Base-by-base conservation (phyloP, 1,140 invertebrate genomes). In the Cyphomyrmex costatus region DNA sequence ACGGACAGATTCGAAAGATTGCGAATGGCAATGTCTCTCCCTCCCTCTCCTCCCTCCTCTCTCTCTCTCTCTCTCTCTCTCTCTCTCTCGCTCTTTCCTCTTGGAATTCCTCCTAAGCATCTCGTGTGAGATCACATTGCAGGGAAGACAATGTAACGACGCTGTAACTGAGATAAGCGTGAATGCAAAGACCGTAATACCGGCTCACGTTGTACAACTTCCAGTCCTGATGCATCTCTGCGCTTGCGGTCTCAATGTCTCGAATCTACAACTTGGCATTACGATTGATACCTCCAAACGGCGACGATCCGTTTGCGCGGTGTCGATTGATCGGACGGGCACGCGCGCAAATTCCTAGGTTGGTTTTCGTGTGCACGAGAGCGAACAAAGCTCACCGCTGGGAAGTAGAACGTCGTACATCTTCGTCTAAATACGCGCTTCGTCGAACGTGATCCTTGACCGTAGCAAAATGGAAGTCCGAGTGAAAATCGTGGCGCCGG, bases 391-490 rank as follows among this genome's bases (percentile, higher is more conserved):
- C 30, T 58, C 53, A 33, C 36, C 46, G 24, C 24, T 8, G 63
- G 30, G 4, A 74, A 49, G 68, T 60, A 27, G 56, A 60, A 61
- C 42, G 79, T 61, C 65, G 71, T 89, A 88, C 77, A 68, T 89
- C 77, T 83, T 83, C 68, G 79, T 83, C 79, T 61, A 79, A 84
- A 90, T 74, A 87, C 74, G 60, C 83, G 61, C 46, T 63, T 74
- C 27, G 58, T 30, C n/a, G 33, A 80, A 80, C 76, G 84, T 85
- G 74, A 80, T 85, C 61, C 66, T 68, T 68, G 84, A 85, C 77
- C 49, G 68, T 56, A 16, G 63, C 61, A 56, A 66, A 80, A 85
- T 85, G 61, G 53, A 79, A 80, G 63, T 49, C 27, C 61, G 60
- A 71, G 42, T 16, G 42, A 74, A 61, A 42, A 56, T 42, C 63